Conservation (phyloP, 53 echinoderm and acorn worm species). For the Zoroaster sp. region DNA sequence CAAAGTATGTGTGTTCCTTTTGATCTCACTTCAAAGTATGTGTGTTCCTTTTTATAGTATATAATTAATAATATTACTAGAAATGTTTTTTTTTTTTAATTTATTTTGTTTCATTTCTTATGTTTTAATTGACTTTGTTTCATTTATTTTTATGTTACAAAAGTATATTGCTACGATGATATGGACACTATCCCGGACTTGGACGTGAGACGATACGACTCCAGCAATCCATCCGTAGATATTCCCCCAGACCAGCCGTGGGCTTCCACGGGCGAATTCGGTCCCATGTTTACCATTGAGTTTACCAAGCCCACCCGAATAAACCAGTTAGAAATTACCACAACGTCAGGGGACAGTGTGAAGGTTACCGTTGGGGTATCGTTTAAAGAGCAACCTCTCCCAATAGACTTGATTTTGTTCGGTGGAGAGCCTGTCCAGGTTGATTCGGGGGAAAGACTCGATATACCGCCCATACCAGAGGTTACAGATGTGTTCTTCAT, state of each 20-base stretch:
- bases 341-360: background rate
- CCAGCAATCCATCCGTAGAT: background rate
- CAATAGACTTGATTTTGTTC: background rate
- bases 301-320: conserved; percentile 2
- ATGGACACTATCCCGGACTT: conserved; percentile 12
- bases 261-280: background rate
- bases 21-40: no score
- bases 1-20: no score
- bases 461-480: background rate
- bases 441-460: background rate
- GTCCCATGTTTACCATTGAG: background rate
- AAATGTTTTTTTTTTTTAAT: no score
- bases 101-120: no score
- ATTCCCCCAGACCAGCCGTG: background rate
- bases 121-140: no score
- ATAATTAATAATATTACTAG: no score
- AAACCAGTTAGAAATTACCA: conserved; percentile 9
- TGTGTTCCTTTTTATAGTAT: no score
- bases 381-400: background rate
- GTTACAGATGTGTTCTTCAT: background rate
- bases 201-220: background rate
- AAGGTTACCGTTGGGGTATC: background rate
- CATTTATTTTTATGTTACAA: no score
- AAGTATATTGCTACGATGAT: conserved; percentile 33
- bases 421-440: background rate